Base-by-base conservation (phyloP, 2,113 vertebrate species). In the Nyctereutes procyonoides region DNA sequence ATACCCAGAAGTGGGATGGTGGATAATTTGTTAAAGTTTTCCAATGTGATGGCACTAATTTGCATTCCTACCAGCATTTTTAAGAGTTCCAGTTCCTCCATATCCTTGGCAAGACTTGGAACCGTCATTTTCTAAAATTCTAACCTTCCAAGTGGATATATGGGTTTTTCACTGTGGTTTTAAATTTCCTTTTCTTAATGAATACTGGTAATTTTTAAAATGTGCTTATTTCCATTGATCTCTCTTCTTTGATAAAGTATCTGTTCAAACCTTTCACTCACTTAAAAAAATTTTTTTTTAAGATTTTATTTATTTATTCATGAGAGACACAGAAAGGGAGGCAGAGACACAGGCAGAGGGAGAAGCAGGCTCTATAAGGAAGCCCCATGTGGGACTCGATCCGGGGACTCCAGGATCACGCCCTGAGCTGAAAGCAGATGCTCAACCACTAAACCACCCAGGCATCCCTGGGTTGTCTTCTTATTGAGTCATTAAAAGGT, bases 61-160 rank as follows among this genome's bases (percentile, higher is more conserved):
- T 80, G n/a, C 63, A 96, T 65, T 85, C n/a, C 67, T 83, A 93
- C 1, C 9, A 90, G 38, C 62, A 71, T 24, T 26, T 79, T 60
- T 79, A 91, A 38, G 62, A 69, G 38, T 79, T 95, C 43, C 58
- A 91, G 30, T 84, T 91, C 62, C 17, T 91, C 81, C 24, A 89
- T 20, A 83, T 83, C 30, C 55, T 69, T 83, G 19, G 73, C 58
- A 80, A 85, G 30, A 90, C 62, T 71, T 85, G 30, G 26, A 84
- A 97, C 19, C 53, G 28, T 85, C 43, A 92, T 38, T 20, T 81
- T 73, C 43, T 28, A 74, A 73, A 93, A 65, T 26, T 62, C 79
- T 79, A 79, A 55, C 28, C n/a, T 73, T 79, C 65, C 55, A 84
- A 71, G 15, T 74, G 15, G 63, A 65, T 26, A 80, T 16, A 51